Evolutionary conservation across 2,113 vertebrate genomes (phyloP).

Genomic region (Macrotus californicus): DNA sequence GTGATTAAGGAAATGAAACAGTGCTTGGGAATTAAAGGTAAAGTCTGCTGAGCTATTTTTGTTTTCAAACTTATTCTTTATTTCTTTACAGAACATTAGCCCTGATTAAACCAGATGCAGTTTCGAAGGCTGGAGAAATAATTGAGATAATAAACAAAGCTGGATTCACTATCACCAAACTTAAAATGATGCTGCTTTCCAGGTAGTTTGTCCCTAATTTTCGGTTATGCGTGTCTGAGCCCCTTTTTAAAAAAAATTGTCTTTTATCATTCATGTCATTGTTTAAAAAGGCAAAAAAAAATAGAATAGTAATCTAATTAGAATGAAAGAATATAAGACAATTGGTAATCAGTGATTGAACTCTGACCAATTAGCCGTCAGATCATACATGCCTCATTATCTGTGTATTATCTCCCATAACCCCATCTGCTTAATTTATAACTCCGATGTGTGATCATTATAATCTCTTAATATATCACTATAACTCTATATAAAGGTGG

Average conservation of each 20-base stretch:
- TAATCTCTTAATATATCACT: neutral
- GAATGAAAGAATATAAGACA: neutral
- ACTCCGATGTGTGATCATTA: neutral
- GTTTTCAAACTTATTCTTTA: neutral
- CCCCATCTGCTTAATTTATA: neutral
- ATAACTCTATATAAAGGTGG: neutral
- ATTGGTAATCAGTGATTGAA: neutral
- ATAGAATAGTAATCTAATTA: neutral
- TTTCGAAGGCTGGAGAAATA: slow-evolving; percentile 87
- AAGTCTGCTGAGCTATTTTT: neutral
- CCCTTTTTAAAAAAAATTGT: neutral
- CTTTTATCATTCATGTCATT: neutral
- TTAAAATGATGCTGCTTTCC: slow-evolving; percentile 92
- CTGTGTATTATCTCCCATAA: neutral
- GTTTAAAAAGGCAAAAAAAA: neutral
- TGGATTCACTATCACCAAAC: slow-evolving; percentile 93
- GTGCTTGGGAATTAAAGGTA: neutral
- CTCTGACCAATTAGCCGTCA: neutral
- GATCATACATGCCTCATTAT: neutral
- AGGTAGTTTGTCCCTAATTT: slow-evolving; percentile 80
- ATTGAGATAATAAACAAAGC: slow-evolving; percentile 87
- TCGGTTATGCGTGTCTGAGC: neutral
- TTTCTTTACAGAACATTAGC: slow-evolving; percentile 86
- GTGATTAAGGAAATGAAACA: neutral
- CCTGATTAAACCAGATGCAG: slow-evolving; percentile 91